Conservation (phyloP, 2,113 vertebrate genomes). For the Microtus ochrogaster region DNA sequence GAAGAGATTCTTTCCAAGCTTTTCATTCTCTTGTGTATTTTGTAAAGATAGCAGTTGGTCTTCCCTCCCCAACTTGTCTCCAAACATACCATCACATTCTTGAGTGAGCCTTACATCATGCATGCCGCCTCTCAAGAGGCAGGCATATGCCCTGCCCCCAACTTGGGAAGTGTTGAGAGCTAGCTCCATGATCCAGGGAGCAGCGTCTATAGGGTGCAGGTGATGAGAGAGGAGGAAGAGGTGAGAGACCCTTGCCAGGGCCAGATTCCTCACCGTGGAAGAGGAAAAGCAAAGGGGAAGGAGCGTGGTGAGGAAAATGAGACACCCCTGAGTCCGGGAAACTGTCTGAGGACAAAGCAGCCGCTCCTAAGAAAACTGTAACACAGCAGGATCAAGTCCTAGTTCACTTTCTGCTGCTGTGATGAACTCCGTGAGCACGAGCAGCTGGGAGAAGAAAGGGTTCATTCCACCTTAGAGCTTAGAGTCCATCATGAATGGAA, state of each 20-base stretch:
- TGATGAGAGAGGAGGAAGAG: neutral
- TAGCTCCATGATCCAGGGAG: neutral
- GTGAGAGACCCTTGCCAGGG: neutral
- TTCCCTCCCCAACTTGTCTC: neutral
- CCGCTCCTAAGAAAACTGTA: neutral
- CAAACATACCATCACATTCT: neutral
- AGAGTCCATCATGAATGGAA: neutral
- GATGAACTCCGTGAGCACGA: no score
- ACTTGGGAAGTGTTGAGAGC: neutral
- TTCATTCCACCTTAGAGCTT: neutral
- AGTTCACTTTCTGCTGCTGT: no score
- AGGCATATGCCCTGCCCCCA: neutral
- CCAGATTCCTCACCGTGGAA: neutral
- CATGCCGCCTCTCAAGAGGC: conserved; percentile 32
- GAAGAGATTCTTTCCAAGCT: neutral
- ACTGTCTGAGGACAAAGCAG: neutral
- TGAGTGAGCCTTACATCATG: neutral
- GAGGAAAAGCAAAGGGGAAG: neutral
- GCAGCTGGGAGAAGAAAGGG: neutral
- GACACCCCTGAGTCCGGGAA: neutral
- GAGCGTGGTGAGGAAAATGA: neutral
- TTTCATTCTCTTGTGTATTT: neutral
- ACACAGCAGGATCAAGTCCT: neutral
- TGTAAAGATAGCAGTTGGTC: neutral
- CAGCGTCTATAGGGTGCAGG: neutral